phyloP scores from a whole-genome alignment of 1,140 invertebrate species.

The Drosophila miranda region DNA sequence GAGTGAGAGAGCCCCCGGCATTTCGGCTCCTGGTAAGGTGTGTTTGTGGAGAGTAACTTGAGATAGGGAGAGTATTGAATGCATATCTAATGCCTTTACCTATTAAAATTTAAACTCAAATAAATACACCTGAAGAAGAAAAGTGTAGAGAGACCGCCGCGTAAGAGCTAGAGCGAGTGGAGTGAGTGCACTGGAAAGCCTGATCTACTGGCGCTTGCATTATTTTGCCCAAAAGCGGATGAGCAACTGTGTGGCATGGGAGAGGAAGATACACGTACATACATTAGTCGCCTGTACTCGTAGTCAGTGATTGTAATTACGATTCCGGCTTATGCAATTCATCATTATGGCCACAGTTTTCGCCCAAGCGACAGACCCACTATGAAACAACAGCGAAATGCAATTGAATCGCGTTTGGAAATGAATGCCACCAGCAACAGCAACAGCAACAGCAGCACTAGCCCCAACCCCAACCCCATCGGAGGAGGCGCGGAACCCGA shows the following conservation, averaged over 20 bases:
- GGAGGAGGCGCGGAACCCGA: slow-evolving; percentile 30
- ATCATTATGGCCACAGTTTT: slow-evolving; percentile 71
- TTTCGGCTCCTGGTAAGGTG: not conserved
- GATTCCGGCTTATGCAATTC: slow-evolving; percentile 75
- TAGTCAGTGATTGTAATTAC: slow-evolving; percentile 56
- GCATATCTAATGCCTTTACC: too few relatives aligned
- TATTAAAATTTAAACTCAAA: too few relatives aligned
- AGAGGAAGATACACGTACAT: not conserved
- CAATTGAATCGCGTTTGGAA: slow-evolving; percentile 77
- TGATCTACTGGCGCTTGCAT: not conserved
- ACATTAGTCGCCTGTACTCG: slow-evolving; percentile 12
- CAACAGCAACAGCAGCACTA: too few relatives aligned
- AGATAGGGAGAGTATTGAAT: too few relatives aligned
- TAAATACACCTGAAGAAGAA: too few relatives aligned
- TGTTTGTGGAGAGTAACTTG: not conserved
- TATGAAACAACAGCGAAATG: slow-evolving; percentile 36
- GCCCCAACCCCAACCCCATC: not conserved
- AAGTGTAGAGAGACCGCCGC: too few relatives aligned
- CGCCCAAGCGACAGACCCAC: slow-evolving; percentile 45
- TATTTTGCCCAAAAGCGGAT: slow-evolving; percentile 57
- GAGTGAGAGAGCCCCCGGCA: not conserved
- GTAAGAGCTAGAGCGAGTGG: too few relatives aligned
- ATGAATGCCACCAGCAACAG: slow-evolving; percentile 50
- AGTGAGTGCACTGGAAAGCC: too few relatives aligned
- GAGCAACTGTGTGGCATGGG: slow-evolving; percentile 34